Conservation (phyloP, 2,113 vertebrate species). For the Hylia prasina region DNA sequence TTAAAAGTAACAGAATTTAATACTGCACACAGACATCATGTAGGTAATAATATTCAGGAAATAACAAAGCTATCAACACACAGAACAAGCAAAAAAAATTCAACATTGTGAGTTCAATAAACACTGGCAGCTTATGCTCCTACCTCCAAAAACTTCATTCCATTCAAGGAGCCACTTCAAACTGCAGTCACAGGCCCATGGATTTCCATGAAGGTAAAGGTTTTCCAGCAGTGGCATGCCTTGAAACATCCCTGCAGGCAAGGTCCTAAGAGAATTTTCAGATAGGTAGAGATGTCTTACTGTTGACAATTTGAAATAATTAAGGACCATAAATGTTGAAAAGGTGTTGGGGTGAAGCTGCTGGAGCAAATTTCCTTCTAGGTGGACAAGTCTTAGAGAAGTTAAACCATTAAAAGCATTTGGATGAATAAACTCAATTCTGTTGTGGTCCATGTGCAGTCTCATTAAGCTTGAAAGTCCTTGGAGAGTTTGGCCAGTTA, state of each 20-base stretch:
- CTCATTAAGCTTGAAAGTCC: slow-evolving; percentile 81
- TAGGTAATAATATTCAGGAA: background rate
- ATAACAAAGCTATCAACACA: background rate
- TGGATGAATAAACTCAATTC: slow-evolving; percentile 85
- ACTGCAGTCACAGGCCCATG: slow-evolving; percentile 86
- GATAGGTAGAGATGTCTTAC: slow-evolving; percentile 86
- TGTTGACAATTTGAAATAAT: slow-evolving; percentile 81
- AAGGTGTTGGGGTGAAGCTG: slow-evolving; percentile 86
- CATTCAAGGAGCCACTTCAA: slow-evolving; percentile 81
- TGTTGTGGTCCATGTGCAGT: slow-evolving; percentile 90
- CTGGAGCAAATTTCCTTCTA: slow-evolving; percentile 86
- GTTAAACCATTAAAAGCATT: slow-evolving; percentile 85
- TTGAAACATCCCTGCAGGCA: slow-evolving; percentile 71
- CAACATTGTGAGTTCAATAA: background rate
- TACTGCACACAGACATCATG: background rate
- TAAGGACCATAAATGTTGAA: slow-evolving; percentile 79
- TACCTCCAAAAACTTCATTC: slow-evolving; percentile 77
- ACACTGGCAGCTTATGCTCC: background rate
- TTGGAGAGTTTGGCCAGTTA: slow-evolving; percentile 73
- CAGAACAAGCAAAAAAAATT: background rate
- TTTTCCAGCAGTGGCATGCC: slow-evolving; percentile 83
- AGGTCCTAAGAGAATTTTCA: slow-evolving; percentile 77
- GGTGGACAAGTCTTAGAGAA: slow-evolving; percentile 82
- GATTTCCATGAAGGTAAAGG: slow-evolving; percentile 88
- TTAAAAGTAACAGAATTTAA: background rate